Evolutionary conservation across 2,113 vertebrate species (phyloP).

Genomic region (Toxotes jaculatrix): DNA sequence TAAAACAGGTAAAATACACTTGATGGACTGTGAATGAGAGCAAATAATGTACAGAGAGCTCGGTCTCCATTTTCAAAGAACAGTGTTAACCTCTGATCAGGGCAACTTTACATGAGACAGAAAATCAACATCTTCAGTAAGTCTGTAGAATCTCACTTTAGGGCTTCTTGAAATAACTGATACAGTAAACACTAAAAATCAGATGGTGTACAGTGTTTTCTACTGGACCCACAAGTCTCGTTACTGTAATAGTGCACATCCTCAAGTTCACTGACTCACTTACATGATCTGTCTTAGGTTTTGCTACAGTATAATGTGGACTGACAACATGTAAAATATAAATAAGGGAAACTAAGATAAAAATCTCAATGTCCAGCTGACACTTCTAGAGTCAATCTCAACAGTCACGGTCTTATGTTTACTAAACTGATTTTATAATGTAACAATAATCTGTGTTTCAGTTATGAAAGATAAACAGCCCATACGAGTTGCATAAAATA

Average conservation of each 20-base stretch:
- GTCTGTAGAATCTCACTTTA: not conserved
- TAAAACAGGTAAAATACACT: constrained; percentile 55
- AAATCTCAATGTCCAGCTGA: constrained; percentile 27
- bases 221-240: constrained; percentile 32
- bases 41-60: constrained; percentile 28
- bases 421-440: not conserved
- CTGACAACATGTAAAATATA: constrained; percentile 63
- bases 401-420: not conserved
- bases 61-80: not conserved
- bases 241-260: constrained; percentile 59
- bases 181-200: not conserved
- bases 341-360: constrained; percentile 54
- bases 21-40: constrained; percentile 8
- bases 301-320: constrained; percentile 28
- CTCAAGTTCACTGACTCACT: constrained; percentile 2
- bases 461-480: not conserved
- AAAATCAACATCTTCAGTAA: constrained; percentile 21
- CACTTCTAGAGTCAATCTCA: constrained; percentile 1
- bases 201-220: constrained; percentile 43
- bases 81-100: constrained; percentile 3
- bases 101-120: constrained; percentile 15
- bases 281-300: constrained; percentile 15
- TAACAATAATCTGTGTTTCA: constrained; percentile 20
- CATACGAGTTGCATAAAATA: not conserved
- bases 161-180: not conserved